Evolutionary conservation across 2,797 vertebrate genomes (phyloP).

Genomic region (Catharus ustulatus): DNA sequence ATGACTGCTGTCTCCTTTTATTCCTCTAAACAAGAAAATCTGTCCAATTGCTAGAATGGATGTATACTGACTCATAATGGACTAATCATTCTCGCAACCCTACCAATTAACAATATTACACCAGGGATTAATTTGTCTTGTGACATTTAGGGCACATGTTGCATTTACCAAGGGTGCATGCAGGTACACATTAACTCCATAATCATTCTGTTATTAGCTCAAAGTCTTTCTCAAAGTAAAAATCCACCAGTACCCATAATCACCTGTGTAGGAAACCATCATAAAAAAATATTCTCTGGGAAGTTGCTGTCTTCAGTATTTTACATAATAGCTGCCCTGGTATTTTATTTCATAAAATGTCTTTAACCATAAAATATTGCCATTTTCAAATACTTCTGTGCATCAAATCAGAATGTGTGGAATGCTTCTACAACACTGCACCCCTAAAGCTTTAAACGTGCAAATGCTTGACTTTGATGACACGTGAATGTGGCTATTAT

Average conservation of each 20-base stretch:
- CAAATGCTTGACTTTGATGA: neutral
- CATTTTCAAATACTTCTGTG: neutral
- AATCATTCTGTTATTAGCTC: neutral
- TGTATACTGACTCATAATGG: neutral
- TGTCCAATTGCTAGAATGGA: neutral
- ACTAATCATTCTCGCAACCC: neutral
- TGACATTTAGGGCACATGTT: neutral
- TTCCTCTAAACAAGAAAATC: slow-evolving; percentile 19
- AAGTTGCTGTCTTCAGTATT: neutral
- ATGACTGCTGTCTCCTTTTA: neutral
- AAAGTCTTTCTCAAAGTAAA: neutral
- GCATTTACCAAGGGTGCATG: neutral
- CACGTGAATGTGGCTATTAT: slow-evolving; percentile 14
- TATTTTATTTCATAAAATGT: neutral
- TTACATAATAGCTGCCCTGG: neutral
- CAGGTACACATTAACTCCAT: neutral
- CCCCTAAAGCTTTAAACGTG: slow-evolving; percentile 2
- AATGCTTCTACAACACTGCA: slow-evolving; percentile 26
- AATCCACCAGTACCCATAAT: neutral
- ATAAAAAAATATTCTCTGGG: neutral
- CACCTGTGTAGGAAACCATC: neutral
- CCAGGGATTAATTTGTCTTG: neutral
- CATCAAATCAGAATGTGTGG: neutral
- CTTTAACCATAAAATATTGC: neutral
- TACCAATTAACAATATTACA: neutral